These are phyloP conservation scores for Boulengeromyrus knoepffleri DNA, from an alignment of 2,113 vertebrate species.

Conservation along the genomic window DNA sequence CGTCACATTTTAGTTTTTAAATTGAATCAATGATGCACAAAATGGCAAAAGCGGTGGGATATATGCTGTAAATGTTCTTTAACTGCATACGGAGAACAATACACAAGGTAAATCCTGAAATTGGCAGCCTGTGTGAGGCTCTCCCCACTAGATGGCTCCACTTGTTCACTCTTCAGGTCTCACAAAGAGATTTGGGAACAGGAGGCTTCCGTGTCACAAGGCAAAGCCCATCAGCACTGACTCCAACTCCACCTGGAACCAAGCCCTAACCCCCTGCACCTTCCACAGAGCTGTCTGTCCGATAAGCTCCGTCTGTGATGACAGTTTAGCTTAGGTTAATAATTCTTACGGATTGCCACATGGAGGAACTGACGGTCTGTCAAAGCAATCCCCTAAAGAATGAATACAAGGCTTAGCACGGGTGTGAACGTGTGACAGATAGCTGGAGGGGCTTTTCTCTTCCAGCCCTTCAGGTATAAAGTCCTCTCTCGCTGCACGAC, in stretches of 20 bases:
- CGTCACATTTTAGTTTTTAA: not conserved
- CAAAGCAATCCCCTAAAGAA: conserved; percentile 15
- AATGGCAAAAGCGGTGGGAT: not conserved
- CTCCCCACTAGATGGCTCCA: conserved; percentile 14
- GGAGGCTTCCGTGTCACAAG: not conserved
- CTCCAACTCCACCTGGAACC: not conserved
- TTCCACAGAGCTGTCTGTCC: not conserved
- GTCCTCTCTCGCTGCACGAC: not conserved
- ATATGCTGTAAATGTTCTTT: not conserved
- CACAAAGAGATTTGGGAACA: not conserved
- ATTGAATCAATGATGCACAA: not conserved
- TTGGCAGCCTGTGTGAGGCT: not conserved
- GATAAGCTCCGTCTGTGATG: conserved; percentile 3
- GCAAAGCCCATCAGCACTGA: not conserved
- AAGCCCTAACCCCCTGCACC: not conserved
- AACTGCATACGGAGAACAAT: not conserved
- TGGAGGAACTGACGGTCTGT: not conserved
- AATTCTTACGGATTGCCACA: not conserved
- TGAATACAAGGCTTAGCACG: not conserved
- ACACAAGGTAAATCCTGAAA: not conserved
- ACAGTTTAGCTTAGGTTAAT: conserved; percentile 9
- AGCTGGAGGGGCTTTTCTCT: not conserved
- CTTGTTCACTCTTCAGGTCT: not conserved
- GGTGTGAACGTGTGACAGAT: not conserved
- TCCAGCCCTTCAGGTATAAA: not conserved